Base-by-base conservation (phyloP, 2,113 vertebrate genomes). In the Lagopus muta region DNA sequence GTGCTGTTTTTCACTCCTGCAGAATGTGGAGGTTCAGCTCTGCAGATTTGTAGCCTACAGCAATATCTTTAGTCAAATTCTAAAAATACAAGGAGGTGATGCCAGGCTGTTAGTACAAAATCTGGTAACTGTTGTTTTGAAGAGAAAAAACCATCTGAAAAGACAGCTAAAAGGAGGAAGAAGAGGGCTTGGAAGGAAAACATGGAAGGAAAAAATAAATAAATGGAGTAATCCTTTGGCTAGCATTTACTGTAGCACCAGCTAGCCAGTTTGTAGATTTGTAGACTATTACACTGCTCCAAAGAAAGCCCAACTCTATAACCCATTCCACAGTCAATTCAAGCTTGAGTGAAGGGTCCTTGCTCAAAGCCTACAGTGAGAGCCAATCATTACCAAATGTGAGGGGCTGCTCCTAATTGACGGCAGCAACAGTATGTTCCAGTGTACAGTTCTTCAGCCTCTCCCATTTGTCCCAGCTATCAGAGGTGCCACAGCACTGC, bases 41-140 rank as follows among this genome's bases (percentile, higher is more conserved):
- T 88, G 93, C 70, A 78, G 82, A 83, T 88, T 19, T 86, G 80
- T 60, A 94, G 88, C 90, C 85, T 86, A 76, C 70, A 86, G 91
- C 94, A 28, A 42, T 57, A 66, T 89, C 73, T 74, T 85, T 3
- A 66, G 82, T 75, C 86, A 94, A 86, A 38, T 58, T 57, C 87
- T 89, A 38, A 86, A 94, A 83, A 72, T 54, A 67, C n/a, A 84
- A 81, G 54, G 54, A 75, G 73, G 64, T 71, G 57, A 85, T 40
- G 47, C 77, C 86, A 77, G 80, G 82, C 58, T 72, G 66, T 30
- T 82, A 91, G 70, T 54, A 70, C 30, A 88, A 82, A 84, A 86
- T 79, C 75, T 70, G 66, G 47, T 75, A 78, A 90, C 30, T 50
- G 66, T 58, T 95, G 42, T n/a, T 90, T 60, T 70, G 64, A 79